A percentile compares a stretch with the other conserved stretches of the same genome.
phyloP scores from a whole-genome alignment of 1,140 invertebrate species.

The Manduca sexta region DNA sequence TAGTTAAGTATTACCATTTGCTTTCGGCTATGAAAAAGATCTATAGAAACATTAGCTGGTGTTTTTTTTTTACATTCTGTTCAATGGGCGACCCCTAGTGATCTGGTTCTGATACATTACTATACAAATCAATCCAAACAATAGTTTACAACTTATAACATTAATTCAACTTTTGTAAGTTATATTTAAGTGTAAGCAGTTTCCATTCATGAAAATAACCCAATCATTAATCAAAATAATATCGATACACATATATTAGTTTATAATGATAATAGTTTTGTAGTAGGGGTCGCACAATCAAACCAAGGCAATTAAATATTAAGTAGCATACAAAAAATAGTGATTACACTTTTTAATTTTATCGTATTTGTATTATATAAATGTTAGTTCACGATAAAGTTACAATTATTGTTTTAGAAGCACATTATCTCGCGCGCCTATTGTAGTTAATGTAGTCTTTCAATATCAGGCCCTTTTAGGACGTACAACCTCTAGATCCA shows the following conservation, averaged over 20 bases:
- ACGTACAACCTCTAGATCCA: no score
- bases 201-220: background rate
- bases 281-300: slow-evolving; percentile 3
- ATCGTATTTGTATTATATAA: slow-evolving; percentile 18
- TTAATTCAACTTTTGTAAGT: background rate
- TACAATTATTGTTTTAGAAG: slow-evolving; percentile 34
- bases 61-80: slow-evolving; percentile 19
- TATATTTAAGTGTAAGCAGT: background rate
- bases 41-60: slow-evolving; percentile 30
- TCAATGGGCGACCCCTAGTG: slow-evolving; percentile 2
- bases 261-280: background rate
- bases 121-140: no score
- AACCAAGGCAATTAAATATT: background rate
- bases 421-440: slow-evolving; percentile 5
- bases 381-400: slow-evolving; percentile 24
- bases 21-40: slow-evolving; percentile 33
- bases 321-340: background rate
- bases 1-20: slow-evolving; percentile 32
- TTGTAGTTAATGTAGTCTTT: slow-evolving; percentile 43
- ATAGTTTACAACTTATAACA: background rate
- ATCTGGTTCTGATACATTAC: background rate
- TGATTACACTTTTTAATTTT: slow-evolving; percentile 8
- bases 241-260: background rate
- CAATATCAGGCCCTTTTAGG: no score
- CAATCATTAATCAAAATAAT: no score